Conservation (phyloP, 2,888 invertebrate species). For the Odontocerum albicorne region DNA sequence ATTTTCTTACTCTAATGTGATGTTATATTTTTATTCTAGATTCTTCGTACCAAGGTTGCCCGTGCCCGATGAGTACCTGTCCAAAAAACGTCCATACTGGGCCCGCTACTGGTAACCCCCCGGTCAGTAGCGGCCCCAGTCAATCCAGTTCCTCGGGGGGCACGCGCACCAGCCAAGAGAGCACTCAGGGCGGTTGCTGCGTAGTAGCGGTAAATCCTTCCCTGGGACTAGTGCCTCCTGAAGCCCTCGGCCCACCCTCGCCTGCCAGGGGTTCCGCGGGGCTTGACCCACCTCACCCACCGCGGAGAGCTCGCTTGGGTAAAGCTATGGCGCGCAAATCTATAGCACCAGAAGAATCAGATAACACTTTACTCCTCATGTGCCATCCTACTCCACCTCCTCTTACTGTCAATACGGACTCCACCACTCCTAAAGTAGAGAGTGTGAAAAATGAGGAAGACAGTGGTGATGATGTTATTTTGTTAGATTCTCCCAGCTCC, state of each 20-base stretch:
- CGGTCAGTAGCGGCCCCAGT: slow-evolving; percentile 62
- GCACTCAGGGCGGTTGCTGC: slow-evolving; percentile 43
- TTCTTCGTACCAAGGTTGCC: slow-evolving; percentile 67
- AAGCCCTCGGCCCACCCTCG: slow-evolving; percentile 63
- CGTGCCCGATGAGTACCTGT: slow-evolving; percentile 92
- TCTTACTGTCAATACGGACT: slow-evolving; percentile 39
- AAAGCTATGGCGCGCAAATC: slow-evolving; percentile 71
- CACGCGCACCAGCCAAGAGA: slow-evolving; percentile 48
- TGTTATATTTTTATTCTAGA: slow-evolving; percentile 43
- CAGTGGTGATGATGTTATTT: slow-evolving; percentile 40
- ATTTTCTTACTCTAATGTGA: no score
- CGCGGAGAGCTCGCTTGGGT: slow-evolving; percentile 59
- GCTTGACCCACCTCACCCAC: slow-evolving; percentile 63
- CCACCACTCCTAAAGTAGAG: slow-evolving; percentile 42
- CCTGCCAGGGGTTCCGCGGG: slow-evolving; percentile 70
- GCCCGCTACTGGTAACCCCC: slow-evolving; percentile 96
- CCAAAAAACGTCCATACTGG: slow-evolving; percentile 98
- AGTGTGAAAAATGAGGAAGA: slow-evolving; percentile 53
- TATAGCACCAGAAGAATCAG: slow-evolving; percentile 57
- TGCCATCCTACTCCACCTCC: slow-evolving; percentile 42
- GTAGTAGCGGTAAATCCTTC: slow-evolving; percentile 31
- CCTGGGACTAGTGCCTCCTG: slow-evolving; percentile 42
- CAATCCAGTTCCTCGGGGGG: slow-evolving; percentile 49
- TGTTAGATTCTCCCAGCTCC: slow-evolving; percentile 31
- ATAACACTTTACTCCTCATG: slow-evolving; percentile 57